A percentile compares a stretch with the other conserved stretches of the same genome.
phyloP scores from a whole-genome alignment of 2,888 invertebrate species.

The Ernsta delagoae region DNA sequence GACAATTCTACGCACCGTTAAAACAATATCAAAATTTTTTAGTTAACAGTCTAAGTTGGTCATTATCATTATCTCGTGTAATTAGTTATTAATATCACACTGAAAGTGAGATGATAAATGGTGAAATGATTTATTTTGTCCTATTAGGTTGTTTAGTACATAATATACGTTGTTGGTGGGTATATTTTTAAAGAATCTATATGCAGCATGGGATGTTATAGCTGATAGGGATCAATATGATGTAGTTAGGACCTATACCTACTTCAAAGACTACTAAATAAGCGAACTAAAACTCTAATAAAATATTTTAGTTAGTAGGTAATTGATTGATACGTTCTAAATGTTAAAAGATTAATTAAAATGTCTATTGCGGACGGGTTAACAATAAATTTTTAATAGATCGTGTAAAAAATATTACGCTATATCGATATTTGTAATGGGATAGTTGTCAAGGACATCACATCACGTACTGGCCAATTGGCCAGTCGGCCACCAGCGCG shows the following conservation, averaged over 20 bases:
- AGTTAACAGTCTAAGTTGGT: too few species aligned
- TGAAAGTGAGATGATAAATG: too few species aligned
- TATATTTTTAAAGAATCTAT: too few species aligned
- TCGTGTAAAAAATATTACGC: slow-evolving; percentile 34
- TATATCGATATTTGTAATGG: slow-evolving; percentile 29
- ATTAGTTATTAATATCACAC: too few species aligned
- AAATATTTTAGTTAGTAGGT: background rate
- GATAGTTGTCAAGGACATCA: slow-evolving; percentile 56
- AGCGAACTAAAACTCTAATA: background rate
- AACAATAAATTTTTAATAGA: slow-evolving; percentile 23
- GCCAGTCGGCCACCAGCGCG: slow-evolving; percentile 54
- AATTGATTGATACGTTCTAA: background rate
- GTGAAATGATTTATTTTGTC: too few species aligned
- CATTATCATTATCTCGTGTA: too few species aligned
- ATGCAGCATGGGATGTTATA: too few species aligned
- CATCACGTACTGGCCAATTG: slow-evolving; percentile 57
- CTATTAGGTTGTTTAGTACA: too few species aligned
- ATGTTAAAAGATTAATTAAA: slow-evolving; percentile 10
- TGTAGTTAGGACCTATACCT: too few species aligned
- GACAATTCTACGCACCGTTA: background rate
- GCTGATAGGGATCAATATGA: too few species aligned
- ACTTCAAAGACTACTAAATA: background rate
- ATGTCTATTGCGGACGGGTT: slow-evolving; percentile 8
- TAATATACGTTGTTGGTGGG: background rate
- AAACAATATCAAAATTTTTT: background rate